Evolutionary conservation across 2,797 vertebrate genomes (phyloP), one percentile per base, ranked within the genome.

Genomic region (Anguilla marmorata): DNA sequence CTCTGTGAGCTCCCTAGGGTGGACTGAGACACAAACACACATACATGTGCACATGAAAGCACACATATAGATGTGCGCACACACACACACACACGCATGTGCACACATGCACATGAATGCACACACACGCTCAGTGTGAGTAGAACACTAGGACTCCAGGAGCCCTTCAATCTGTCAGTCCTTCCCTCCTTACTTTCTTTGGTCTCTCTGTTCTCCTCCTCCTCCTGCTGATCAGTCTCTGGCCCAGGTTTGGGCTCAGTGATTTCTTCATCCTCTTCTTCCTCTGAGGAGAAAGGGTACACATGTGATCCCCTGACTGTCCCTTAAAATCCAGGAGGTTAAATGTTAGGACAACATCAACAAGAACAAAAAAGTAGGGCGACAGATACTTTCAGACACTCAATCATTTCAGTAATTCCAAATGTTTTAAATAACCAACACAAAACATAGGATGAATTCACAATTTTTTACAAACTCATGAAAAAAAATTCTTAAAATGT

Each of bases 231-330:
- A 90, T 97, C 96, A 86, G 96, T 94, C 88, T 96, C 95, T 52
- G 96, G 93, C 86, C 95, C 95, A 88, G 91, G 91, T 95, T 97
- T 97, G 84, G 93, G 92, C 86, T 96, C 96, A 69, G 95, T 94
- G 89, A 97, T 94, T 92, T 98, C 96, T 90, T 97, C 97, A 4
- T 97, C 96, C 45, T 97, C 96, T 90, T 97, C 96, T 93, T 97
- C 96, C 89, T 97, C 97, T 97, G 88, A 85, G 92, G 89, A 92
- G 89, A 86, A 4, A 92, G 33, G 11, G 69, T 56, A 83, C 30
- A 45, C 74, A 41, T 19, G 56, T 58, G 27, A 58, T 5, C 21
- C 24, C 8, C 16, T 48, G 79, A 82, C 37, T 21, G 79, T 48
- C 24, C 82, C 48, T 8, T 52, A 54, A 0, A n/a, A 6, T 27